phyloP scores from a whole-genome alignment of 2,888 invertebrate genomes.

The Nemapogon koenigi region DNA sequence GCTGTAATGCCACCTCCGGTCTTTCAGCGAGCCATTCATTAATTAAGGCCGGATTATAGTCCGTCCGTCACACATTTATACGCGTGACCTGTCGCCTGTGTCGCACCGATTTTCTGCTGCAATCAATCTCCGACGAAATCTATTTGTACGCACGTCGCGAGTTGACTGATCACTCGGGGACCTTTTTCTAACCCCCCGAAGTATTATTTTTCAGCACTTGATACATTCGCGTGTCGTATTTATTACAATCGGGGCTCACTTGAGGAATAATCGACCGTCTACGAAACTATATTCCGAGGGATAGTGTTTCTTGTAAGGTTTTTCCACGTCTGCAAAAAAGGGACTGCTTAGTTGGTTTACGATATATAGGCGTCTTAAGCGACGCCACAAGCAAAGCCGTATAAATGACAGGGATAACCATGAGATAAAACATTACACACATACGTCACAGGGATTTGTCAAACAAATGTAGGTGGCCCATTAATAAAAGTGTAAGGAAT shows the following conservation, averaged over 20 bases:
- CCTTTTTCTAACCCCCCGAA: slow-evolving; percentile 8
- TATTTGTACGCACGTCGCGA: slow-evolving; percentile 11
- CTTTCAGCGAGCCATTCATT: slow-evolving; percentile 14
- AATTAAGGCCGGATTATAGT: slow-evolving; percentile 15
- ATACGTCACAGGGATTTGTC: slow-evolving; percentile 30
- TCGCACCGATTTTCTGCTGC: slow-evolving; percentile 6
- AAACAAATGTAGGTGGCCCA: slow-evolving; percentile 49
- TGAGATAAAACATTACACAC: slow-evolving; percentile 1
- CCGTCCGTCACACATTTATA: slow-evolving; percentile 17
- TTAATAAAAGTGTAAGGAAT: slow-evolving; percentile 52
- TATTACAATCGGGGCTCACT: slow-evolving; percentile 4
- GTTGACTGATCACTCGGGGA: slow-evolving; percentile 11
- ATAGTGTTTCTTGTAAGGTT: too few relatives aligned
- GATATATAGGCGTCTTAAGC: too few relatives aligned
- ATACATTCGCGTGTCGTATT: slow-evolving; percentile 6
- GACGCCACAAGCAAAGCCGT: too few relatives aligned
- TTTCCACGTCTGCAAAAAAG: too few relatives aligned
- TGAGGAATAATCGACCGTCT: too few relatives aligned
- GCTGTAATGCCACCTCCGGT: too few relatives aligned
- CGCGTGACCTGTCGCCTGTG: slow-evolving; percentile 22
- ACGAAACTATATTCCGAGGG: too few relatives aligned
- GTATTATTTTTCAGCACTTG: slow-evolving; percentile 8
- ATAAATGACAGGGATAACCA: too few relatives aligned
- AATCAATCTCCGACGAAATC: slow-evolving; percentile 12
- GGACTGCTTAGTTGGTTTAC: too few relatives aligned